Base-by-base conservation (phyloP, 2,888 invertebrate genomes). In the Drosophila monieri region DNA sequence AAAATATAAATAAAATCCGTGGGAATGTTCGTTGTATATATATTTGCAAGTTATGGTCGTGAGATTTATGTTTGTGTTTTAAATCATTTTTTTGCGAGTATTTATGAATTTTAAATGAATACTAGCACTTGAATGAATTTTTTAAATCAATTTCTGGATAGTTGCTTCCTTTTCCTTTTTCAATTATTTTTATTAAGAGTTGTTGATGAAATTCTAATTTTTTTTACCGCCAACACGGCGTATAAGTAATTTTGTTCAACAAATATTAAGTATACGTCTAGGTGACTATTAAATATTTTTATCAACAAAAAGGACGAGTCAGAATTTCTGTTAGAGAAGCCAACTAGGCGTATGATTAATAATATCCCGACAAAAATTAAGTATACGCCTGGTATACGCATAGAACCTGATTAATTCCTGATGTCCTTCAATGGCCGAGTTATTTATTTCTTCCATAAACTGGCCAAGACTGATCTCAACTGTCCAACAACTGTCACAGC, bases 401-500 rank as follows among this genome's bases (percentile, higher is more conserved):
- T 27, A 27, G 27, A 2, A 8, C 27, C 27, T 27, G 27, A 27
- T 27, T 27, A 27, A 27, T 27, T 27, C 27, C 9, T 27, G 27
- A 27, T 27, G 27, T 27, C 27, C 9, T 27, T 27, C 27, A 9
- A 27, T 27, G 27, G 9, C 27, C 8, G 35, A n/a, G 35, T n/a
- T n/a, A n/a, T 35, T 35, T 35, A n/a, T n/a, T 35, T 12, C 12
- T 4, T 6, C 35, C 35, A 14, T 6, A 39, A 15, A 15, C 15
- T 41, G 8, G 8, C 39, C 39, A 15, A n/a, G 39, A 41, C 8
- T 41, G 39, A 41, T 41, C 39, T 41, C 10, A 10, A 15, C 9
- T 60, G 60, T 56, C 47, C 60, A 57, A 41, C 57, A 60, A 60
- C 27, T 61, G 58, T 49, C 48, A 41, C 48, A 58, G 15, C 43